phyloP scores from a whole-genome alignment of 2,113 vertebrate species.

The Tiliqua scincoides region DNA sequence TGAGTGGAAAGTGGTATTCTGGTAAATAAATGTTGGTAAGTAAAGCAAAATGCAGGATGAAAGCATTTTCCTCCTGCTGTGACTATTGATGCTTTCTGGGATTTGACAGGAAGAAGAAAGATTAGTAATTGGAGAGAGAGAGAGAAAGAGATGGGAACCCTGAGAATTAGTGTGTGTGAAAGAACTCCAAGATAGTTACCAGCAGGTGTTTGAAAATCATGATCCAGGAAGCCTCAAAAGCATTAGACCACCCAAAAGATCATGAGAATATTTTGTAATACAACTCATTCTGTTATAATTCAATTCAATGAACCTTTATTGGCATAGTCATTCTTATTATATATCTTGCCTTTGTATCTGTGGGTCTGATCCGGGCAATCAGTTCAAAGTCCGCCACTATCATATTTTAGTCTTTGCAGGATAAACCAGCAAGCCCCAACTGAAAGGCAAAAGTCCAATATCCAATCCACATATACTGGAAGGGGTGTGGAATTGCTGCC shows the following conservation, averaged over 20 bases:
- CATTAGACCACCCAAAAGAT: conserved; percentile 12
- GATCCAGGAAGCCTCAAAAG: neutral
- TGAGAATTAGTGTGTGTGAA: neutral
- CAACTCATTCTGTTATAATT: too few species aligned
- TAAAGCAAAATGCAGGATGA: neutral
- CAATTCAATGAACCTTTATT: too few species aligned
- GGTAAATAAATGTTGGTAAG: neutral
- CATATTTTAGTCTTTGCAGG: too few species aligned
- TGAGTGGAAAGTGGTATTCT: neutral
- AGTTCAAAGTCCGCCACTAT: neutral
- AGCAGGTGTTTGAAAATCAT: neutral
- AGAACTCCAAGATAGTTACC: neutral
- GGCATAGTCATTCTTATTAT: neutral
- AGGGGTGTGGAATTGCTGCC: neutral
- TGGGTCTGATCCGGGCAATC: neutral
- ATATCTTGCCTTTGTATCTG: neutral
- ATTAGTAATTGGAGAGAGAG: neutral
- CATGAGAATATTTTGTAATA: conserved; percentile 12
- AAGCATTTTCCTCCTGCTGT: conserved; percentile 4
- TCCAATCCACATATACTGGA: neutral
- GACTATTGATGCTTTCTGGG: conserved; percentile 1
- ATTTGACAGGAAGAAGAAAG: neutral
- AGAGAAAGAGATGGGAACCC: neutral
- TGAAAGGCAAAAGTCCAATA: neutral
- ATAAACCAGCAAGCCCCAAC: neutral